Evolutionary conservation across 2,888 invertebrate genomes (phyloP), one percentile per base, ranked within the genome.

Genomic region (Melanchra persicariae): DNA sequence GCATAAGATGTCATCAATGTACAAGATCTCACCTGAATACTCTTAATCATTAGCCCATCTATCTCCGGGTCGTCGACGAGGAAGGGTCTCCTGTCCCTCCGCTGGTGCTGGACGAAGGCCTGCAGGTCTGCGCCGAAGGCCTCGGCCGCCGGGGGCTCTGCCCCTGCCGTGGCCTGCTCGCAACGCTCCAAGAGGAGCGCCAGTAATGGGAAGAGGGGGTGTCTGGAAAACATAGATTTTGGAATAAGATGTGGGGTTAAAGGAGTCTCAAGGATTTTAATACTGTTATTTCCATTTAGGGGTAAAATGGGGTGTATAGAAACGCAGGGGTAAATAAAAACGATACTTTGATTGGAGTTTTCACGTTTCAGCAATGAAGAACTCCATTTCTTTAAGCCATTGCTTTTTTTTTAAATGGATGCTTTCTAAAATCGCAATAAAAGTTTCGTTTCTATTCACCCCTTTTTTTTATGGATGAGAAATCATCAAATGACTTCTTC

Each of bases 171-270:
- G 30, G 99, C 99, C 91, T 99, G 97, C 96, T 99, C 99, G 96
- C 99, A 99, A 96, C 99, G 97, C 96, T 99, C 99, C 92, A 99
- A 98, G 30, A 99, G 97, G 70, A 99, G 96, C 69, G 99, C 99
- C 92, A 99, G 96, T 54, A 99, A 96, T 3, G 99, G 99, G 93
- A 99, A 99, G 37, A 99, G 96, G 6, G 99, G 99, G 95, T 99
- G 99, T 91, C 99, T 99, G 96, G 34, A 54, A 54, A n/a, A 30
- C 15, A 19, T 19, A 19, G 45, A 19, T 45, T 7, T 8, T 45
- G 19, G 0, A 19, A 19, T 45, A 15, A 40, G 40, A 40, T n/a
- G n/a, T n/a, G n/a, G n/a, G n/a, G n/a, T 37, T 37, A 12, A 10
- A 37, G 15, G 40, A 40, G 45, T 4, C 17, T 19, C 6, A 45